Base-by-base conservation (phyloP, 2,888 invertebrate species). In the Cryptophagus acutangulus region DNA sequence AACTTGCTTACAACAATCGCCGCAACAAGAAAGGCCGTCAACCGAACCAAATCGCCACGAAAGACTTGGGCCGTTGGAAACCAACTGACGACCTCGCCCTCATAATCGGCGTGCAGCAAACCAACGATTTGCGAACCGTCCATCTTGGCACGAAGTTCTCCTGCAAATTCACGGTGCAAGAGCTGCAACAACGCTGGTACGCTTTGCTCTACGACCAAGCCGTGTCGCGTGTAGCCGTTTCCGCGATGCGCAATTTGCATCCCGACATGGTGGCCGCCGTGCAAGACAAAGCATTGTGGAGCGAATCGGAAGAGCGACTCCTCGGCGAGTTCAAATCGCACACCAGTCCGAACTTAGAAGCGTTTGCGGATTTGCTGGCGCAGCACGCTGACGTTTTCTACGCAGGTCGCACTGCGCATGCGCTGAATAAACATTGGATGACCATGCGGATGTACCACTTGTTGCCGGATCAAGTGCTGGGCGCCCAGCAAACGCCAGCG, bases 151-250 rank as follows among this genome's bases (percentile, higher is more conserved):
- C 92, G 1, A 95, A 93, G 63, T 99, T 99, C 71, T 92, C 96
- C 0, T 94, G 95, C 62, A 84, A 90, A 42, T 97, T 95, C 66
- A 91, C 93, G 0, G 73, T 93, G 15, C 85, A 87, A 59, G 96
- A 99, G 65, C 78, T 99, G 37, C 92, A 95, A 62, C 89, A 93
- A 39, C 79, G 97, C 35, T 99, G 97, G 97, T 94, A 92, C 68
- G 88, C 93, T 0, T 69, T 99, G 39, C 74, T 99, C 14, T 97
- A 96, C 67, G 94, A 97, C 70, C 87, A 90, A n/a, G 82, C 89
- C 31, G 84, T 97, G 33, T 94, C 94, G 2, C 76, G 93, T 48
- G 83, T 94, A 25, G 92, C 94, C 2, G 83, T 93, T 1, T 84
- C 88, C 31, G 93, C 94, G 0, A 94, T 96, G 85, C 78, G 89